phyloP scores from a whole-genome alignment of 2,113 vertebrate genomes.

The Gymnocephalus cernua region DNA sequence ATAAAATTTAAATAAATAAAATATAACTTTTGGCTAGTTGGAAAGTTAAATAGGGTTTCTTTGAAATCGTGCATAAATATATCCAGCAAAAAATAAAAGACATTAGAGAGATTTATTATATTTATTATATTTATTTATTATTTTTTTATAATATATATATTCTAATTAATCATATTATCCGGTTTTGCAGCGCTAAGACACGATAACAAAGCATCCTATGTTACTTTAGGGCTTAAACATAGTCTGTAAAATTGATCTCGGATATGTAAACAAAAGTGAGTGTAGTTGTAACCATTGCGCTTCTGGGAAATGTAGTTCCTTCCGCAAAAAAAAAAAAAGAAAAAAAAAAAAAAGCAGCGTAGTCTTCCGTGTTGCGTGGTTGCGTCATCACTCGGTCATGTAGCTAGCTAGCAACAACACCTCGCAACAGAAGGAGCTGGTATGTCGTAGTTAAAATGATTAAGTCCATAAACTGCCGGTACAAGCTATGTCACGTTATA shows the following conservation, averaged over 20 bases:
- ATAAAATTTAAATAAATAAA: too few species aligned
- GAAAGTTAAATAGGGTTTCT: too few species aligned
- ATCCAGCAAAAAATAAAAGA: too few species aligned
- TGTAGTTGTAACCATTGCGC: not conserved
- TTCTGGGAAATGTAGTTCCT: conserved; percentile 72
- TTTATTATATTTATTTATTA: too few species aligned
- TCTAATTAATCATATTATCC: too few species aligned
- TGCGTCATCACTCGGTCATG: conserved; percentile 68
- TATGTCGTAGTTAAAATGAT: conserved; percentile 45
- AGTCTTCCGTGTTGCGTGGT: conserved; percentile 48
- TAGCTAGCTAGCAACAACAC: conserved; percentile 68
- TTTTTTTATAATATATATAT: too few species aligned
- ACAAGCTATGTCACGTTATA: accelerated
- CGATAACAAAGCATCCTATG: not conserved
- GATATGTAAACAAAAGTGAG: not conserved
- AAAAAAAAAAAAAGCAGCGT: not conserved
- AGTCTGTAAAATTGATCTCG: too few species aligned
- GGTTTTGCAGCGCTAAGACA: too few species aligned
- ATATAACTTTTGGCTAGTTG: too few species aligned
- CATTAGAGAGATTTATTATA: too few species aligned
- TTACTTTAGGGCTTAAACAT: too few species aligned
- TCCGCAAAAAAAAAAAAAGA: not conserved
- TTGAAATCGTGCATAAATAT: too few species aligned
- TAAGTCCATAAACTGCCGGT: not conserved
- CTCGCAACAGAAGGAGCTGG: conserved; percentile 48